These are phyloP conservation scores for Platycercus adscitus DNA, from an alignment of 2,113 vertebrate genomes.

Conservation along the genomic window DNA sequence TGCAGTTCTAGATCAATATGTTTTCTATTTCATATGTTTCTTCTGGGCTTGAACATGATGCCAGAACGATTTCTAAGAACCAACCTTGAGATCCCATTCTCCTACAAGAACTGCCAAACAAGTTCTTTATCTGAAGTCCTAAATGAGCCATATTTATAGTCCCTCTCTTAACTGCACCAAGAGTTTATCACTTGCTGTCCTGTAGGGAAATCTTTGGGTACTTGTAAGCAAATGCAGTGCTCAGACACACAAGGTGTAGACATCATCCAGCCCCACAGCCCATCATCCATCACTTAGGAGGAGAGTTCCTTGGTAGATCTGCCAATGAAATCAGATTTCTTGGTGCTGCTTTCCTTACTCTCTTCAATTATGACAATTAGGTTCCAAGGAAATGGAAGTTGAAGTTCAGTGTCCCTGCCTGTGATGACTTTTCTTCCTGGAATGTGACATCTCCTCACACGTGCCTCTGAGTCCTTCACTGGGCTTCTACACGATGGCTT, in stretches of 20 bases:
- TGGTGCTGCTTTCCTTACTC: neutral
- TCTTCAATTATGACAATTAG: no score
- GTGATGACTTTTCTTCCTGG: neutral
- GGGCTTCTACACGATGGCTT: neutral
- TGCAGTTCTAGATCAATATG: accelerated
- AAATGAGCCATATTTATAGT: neutral
- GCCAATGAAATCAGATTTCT: neutral
- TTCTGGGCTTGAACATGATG: neutral
- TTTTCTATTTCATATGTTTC: neutral
- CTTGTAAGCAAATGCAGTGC: neutral
- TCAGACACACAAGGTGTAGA: neutral
- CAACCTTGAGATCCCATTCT: neutral
- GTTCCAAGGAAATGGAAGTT: neutral
- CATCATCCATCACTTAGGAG: neutral
- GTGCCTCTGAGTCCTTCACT: neutral
- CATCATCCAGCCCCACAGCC: no score
- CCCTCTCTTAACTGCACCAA: neutral
- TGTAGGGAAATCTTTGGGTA: neutral
- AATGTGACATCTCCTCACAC: neutral
- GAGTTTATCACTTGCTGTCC: neutral
- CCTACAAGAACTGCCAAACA: neutral
- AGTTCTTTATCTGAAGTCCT: neutral
- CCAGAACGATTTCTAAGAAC: neutral
- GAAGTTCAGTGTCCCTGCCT: neutral
- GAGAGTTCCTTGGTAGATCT: neutral